phyloP scores from a whole-genome alignment of 2,888 invertebrate genomes.

The Callyntrura sp. region DNA sequence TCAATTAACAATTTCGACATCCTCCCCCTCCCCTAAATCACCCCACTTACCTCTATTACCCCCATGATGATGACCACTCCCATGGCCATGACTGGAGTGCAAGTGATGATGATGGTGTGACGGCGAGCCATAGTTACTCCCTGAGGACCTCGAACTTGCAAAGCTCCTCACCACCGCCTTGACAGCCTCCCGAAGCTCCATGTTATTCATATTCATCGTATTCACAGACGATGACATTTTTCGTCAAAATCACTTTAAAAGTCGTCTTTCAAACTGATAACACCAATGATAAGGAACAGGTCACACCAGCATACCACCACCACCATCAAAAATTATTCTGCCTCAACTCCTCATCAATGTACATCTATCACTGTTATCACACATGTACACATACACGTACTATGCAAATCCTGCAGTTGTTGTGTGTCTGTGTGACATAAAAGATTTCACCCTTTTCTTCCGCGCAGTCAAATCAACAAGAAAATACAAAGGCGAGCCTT shows the following conservation, averaged over 20 bases:
- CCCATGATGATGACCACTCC: slow-evolving; percentile 67
- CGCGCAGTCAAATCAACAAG: slow-evolving; percentile 10
- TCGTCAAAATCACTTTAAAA: no score
- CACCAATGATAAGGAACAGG: background rate
- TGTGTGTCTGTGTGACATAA: background rate
- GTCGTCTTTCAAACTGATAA: background rate
- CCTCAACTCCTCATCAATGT: background rate
- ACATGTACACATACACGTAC: no score
- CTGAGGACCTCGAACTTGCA: slow-evolving; percentile 87
- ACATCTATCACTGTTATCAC: background rate
- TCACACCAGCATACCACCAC: background rate
- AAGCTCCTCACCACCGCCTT: slow-evolving; percentile 91
- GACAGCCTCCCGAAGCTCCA: slow-evolving; percentile 89
- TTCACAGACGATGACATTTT: slow-evolving; percentile 32
- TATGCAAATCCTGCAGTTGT: background rate
- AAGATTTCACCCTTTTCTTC: background rate
- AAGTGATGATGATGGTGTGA: slow-evolving; percentile 62
- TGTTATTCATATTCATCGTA: slow-evolving; percentile 68
- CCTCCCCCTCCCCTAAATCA: no score
- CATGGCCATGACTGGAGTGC: slow-evolving; percentile 56
- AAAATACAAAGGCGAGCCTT: background rate
- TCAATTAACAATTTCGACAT: no score
- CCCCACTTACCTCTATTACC: slow-evolving; percentile 46
- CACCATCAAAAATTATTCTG: no score
- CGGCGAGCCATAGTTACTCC: slow-evolving; percentile 70